These are phyloP conservation scores for Drosophila melanogaster DNA, from an alignment of 1,140 invertebrate genomes.

Conservation along the genomic window Release_6_plus_ISO1_MT NT_037436.4:18342501-18343000, in stretches of 20 bases:
- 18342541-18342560: conserved; percentile 79
- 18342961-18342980: too few relatives aligned
- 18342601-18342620: conserved; percentile 78
- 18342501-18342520: conserved; percentile 26
- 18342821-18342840: conserved; percentile 21
- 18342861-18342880: conserved; percentile 12
- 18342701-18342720: conserved; percentile 74
- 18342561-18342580: conserved; percentile 75
- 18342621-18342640: conserved; percentile 42
- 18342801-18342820: conserved; percentile 18
- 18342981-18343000: too few relatives aligned
- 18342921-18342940: background rate
- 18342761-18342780: conserved; percentile 13
- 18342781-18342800: conserved; percentile 12
- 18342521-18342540: conserved; percentile 74
- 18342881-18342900: background rate
- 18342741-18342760: conserved; percentile 41
- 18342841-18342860: conserved; percentile 12
- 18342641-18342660: conserved; percentile 57
- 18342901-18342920: background rate
- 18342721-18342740: conserved; percentile 77
- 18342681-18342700: conserved; percentile 26
- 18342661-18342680: conserved; percentile 30
- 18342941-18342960: too few relatives aligned
- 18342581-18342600: conserved; percentile 83